Base-by-base conservation (phyloP, 1,140 invertebrate species). In the Acromyrmex heyeri region DNA sequence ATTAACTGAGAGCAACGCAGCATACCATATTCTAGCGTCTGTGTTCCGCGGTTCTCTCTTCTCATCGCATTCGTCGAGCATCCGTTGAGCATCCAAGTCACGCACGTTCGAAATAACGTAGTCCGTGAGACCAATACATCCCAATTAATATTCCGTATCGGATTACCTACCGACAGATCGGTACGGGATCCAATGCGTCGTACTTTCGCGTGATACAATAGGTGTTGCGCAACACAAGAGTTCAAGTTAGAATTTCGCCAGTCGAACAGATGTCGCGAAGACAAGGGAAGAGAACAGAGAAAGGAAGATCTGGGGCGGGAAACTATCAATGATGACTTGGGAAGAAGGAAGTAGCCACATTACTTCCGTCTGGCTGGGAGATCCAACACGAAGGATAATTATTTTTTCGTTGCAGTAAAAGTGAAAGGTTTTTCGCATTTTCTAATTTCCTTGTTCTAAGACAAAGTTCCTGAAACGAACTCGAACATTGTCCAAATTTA, bases 111-210 rank as follows among this genome's bases (percentile, higher is more conserved):
- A 72, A 90, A 90, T 89, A 90, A 90, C 89, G 88, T 90, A 90
- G 89, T 90, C 69, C 69, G 75, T 53, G 67, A 69, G 57, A 89
- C 85, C 89, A 87, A 90, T 89, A 90, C 75, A 69, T 75, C 69
- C 57, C 88, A 85, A 90, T 90, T 90, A 90, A 90, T 90, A 90
- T 90, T 90, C 89, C 78, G 75, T 85, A 90, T 90, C 88, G 86
- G 78, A 75, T 75, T 86, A 77, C 61, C 88, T 82, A 77, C 61
- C 88, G 61, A 87, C 21, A 81, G 73, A 89, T 85, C 88, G 88
- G 27, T 38, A 70, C 61, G 85, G 48, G 65, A 79, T 69, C 78
- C 24, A 67, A 55, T 72, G 57, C 86, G 55, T 67, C 69, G 86
- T 64, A 72, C 77, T 89, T 87, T 81, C 79, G 67, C 73, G 34